Evolutionary conservation across 2,888 invertebrate genomes (phyloP).

Genomic region (Ctena decussata): DNA sequence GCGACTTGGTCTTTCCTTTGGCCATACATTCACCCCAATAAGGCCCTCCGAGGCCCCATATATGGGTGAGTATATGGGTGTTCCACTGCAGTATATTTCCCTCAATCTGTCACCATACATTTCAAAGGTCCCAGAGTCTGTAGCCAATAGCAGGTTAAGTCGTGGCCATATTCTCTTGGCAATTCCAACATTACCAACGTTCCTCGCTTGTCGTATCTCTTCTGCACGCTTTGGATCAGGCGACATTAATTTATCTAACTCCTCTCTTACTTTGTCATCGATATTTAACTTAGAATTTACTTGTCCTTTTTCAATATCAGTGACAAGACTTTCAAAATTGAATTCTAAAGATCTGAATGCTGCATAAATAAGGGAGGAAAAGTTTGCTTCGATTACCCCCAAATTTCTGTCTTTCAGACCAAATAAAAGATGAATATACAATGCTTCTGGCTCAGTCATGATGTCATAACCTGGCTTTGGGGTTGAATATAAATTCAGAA

Average conservation of each 20-base stretch:
- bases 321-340: slow-evolving; percentile 73
- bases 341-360: slow-evolving; percentile 78
- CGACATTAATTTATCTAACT: slow-evolving; percentile 74
- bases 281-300: slow-evolving; percentile 76
- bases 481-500: slow-evolving; percentile 82
- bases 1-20: slow-evolving; percentile 71
- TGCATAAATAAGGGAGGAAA: slow-evolving; percentile 83
- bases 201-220: slow-evolving; percentile 78
- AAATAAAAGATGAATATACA: slow-evolving; percentile 85
- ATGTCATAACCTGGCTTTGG: slow-evolving; percentile 81
- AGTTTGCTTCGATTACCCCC: slow-evolving; percentile 85
- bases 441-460: slow-evolving; percentile 81
- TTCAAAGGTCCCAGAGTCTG: slow-evolving; percentile 83
- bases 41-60: slow-evolving; percentile 86
- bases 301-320: slow-evolving; percentile 81
- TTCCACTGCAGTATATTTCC: slow-evolving; percentile 74
- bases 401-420: slow-evolving; percentile 82
- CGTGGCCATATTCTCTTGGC: slow-evolving; percentile 82
- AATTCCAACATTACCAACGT: slow-evolving; percentile 79
- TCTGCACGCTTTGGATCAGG: slow-evolving; percentile 80
- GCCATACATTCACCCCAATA: slow-evolving; percentile 81
- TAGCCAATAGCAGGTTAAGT: slow-evolving; percentile 74
- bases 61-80: slow-evolving; percentile 83
- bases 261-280: slow-evolving; percentile 69
- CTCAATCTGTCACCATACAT: slow-evolving; percentile 78